Evolutionary conservation across 2,113 vertebrate genomes (phyloP).

Genomic region (Camelus bactrianus): DNA sequence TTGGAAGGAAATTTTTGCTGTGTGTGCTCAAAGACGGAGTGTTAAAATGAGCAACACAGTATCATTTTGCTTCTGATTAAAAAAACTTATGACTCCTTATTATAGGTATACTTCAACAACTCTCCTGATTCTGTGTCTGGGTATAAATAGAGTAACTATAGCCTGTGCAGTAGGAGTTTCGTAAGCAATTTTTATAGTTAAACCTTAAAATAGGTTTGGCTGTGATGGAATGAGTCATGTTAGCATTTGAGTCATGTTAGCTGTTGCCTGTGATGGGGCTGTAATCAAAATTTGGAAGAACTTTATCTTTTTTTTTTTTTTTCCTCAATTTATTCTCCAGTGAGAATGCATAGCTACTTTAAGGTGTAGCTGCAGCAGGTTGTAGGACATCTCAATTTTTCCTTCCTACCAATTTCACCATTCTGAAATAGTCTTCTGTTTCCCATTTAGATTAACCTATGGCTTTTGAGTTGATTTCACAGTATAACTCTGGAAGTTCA

Average conservation of each 20-base stretch:
- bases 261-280: not conserved
- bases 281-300: not conserved
- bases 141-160: not conserved
- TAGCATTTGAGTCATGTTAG: not conserved
- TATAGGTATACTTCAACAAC: not conserved
- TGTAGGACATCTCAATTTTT: not conserved
- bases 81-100: not conserved
- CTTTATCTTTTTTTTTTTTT: not conserved
- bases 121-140: not conserved
- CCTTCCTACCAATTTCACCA: not conserved
- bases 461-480: not conserved
- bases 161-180: not conserved
- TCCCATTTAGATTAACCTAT: not conserved
- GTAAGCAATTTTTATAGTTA: not conserved
- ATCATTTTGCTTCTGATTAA: conserved; percentile 12
- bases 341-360: not conserved
- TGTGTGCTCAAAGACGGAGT: not conserved
- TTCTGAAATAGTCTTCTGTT: not conserved
- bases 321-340: not conserved
- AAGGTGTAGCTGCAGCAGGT: not conserved
- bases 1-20: not conserved
- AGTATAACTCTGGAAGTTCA: not conserved
- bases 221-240: not conserved
- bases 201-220: not conserved
- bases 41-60: not conserved